phyloP scores from a whole-genome alignment of 2,888 invertebrate species.

The Aphelenchoides bicaudatus region DNA sequence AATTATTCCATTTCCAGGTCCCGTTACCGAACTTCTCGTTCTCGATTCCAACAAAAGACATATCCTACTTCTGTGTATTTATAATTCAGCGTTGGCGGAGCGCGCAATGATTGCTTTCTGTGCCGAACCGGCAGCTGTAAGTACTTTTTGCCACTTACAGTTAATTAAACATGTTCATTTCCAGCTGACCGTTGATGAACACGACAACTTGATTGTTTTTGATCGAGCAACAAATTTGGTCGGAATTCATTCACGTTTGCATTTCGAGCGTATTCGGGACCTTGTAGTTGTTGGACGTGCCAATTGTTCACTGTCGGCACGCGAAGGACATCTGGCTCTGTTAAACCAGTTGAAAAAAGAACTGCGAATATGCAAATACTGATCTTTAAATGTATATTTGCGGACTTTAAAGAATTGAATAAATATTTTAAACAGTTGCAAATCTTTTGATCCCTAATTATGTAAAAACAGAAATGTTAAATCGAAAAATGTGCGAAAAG shows the following conservation, averaged over 20 bases:
- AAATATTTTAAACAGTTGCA: too few relatives aligned
- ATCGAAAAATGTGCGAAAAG: too few relatives aligned
- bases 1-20: slow-evolving; percentile 23
- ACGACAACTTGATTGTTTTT: slow-evolving; percentile 37
- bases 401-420: background rate
- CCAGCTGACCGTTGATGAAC: slow-evolving; percentile 31
- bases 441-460: too few relatives aligned
- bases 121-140: slow-evolving; percentile 30
- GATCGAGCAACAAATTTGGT: slow-evolving; percentile 30
- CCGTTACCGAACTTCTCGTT: slow-evolving; percentile 35
- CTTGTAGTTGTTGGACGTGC: slow-evolving; percentile 31
- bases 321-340: slow-evolving; percentile 29
- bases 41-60: slow-evolving; percentile 24
- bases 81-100: slow-evolving; percentile 31
- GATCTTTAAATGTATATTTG: slow-evolving; percentile 8
- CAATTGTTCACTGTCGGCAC: slow-evolving; percentile 28
- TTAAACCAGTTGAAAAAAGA: slow-evolving; percentile 26
- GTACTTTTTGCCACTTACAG: too few relatives aligned
- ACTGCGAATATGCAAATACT: slow-evolving; percentile 26
- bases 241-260: slow-evolving; percentile 26
- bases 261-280: slow-evolving; percentile 31
- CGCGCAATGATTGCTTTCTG: slow-evolving; percentile 32
- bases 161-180: too few relatives aligned
- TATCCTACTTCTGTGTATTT: slow-evolving; percentile 24
- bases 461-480: too few relatives aligned